A percentile compares a stretch with the other conserved stretches of the same genome.
Evolutionary conservation across 2,113 vertebrate genomes (phyloP).

Genomic region (Sinocyclocheilus rhinocerous): DNA sequence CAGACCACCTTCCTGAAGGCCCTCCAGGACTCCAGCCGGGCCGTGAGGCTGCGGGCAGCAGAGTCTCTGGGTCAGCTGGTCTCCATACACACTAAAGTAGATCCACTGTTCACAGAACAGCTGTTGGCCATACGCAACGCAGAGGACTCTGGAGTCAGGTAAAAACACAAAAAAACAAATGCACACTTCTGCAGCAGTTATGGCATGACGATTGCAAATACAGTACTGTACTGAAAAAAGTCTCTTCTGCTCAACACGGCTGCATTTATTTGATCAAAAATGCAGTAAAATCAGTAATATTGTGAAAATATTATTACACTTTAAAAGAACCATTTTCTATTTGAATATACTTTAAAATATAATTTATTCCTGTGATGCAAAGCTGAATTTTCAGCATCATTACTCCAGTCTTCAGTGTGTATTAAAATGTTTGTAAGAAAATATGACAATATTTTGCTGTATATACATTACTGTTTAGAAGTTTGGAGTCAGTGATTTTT

Average conservation of each 20-base stretch:
- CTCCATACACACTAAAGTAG: constrained; percentile 93
- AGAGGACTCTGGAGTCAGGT: constrained; percentile 94
- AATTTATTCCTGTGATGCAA: too few species aligned
- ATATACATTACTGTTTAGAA: too few species aligned
- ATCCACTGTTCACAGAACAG: constrained; percentile 93
- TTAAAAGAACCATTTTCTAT: too few species aligned
- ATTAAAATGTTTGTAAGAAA: not conserved
- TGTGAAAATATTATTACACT: too few species aligned
- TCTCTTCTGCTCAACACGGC: not conserved
- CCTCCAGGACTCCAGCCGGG: constrained; percentile 90
- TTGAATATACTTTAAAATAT: too few species aligned
- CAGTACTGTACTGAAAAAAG: not conserved
- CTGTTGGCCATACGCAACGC: constrained; percentile 87
- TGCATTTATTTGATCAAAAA: not conserved
- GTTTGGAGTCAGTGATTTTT: too few species aligned
- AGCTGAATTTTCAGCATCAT: too few species aligned
- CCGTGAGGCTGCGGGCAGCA: constrained; percentile 89
- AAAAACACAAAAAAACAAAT: not conserved
- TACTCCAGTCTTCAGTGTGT: too few species aligned
- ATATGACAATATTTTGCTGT: not conserved
- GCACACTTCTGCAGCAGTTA: too few species aligned
- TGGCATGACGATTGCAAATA: too few species aligned
- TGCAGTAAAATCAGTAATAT: not conserved
- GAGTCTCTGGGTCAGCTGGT: constrained; percentile 94
- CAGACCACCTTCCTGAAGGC: constrained; percentile 99